These are phyloP conservation scores for Microctonus hyperodae DNA, from an alignment of 2,888 invertebrate genomes.

Conservation along the genomic window DNA sequence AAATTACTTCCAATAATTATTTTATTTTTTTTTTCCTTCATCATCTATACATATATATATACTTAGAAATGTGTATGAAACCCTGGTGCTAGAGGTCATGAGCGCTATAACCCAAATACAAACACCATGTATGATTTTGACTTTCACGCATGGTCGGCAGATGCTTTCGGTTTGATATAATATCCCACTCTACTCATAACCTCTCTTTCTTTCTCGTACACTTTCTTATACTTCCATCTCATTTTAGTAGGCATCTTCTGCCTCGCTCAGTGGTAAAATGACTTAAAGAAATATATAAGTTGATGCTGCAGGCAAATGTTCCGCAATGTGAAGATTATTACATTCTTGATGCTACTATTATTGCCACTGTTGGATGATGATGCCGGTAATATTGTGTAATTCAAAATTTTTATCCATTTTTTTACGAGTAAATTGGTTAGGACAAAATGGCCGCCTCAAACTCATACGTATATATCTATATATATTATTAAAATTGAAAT, in stretches of 20 bases:
- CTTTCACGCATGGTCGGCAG: slow-evolving; percentile 36
- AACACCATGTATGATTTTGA: slow-evolving; percentile 27
- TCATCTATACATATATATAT: background rate
- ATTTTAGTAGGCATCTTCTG: background rate
- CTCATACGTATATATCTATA: no score
- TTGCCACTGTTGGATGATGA: background rate
- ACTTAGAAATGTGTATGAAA: slow-evolving; percentile 4
- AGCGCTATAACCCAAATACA: slow-evolving; percentile 36
- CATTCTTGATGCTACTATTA: background rate
- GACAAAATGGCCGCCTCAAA: no score
- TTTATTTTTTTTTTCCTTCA: background rate
- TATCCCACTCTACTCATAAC: background rate
- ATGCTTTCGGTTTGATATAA: slow-evolving; percentile 19
- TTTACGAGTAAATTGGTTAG: no score
- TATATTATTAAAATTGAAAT: no score
- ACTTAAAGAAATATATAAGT: slow-evolving; percentile 5
- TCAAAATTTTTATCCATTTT: slow-evolving; percentile 12
- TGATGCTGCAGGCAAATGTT: slow-evolving; percentile 25
- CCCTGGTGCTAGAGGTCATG: slow-evolving; percentile 41
- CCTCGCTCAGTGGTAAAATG: background rate
- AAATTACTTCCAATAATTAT: background rate
- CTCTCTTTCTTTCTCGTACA: background rate
- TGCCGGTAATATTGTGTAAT: slow-evolving; percentile 9
- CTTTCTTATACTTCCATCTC: background rate
- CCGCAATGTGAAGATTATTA: slow-evolving; percentile 14